Percentiles rank a stretch among this genome's conserved stretches.
Evolutionary conservation across 2,113 vertebrate species (phyloP).

Genomic region (Promerops cafer): DNA sequence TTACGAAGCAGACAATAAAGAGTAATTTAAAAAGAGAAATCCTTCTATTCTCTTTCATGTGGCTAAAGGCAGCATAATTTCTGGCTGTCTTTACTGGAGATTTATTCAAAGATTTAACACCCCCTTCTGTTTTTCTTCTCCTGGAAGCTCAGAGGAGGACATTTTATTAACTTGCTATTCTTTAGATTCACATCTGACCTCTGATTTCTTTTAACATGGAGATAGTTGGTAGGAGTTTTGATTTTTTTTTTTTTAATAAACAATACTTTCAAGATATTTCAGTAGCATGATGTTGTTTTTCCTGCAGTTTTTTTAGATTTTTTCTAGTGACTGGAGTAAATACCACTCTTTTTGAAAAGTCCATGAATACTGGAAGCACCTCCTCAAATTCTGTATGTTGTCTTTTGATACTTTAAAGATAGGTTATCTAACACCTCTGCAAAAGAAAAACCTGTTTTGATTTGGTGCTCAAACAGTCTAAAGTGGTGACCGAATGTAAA

Average conservation of each 20-base stretch:
- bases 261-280: not conserved
- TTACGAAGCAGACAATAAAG: slow-evolving; percentile 38
- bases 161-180: not conserved
- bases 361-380: not conserved
- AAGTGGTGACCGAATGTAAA: not conserved
- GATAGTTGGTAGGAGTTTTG: not conserved
- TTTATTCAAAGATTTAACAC: slow-evolving; percentile 54
- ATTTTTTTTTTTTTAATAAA: not conserved
- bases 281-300: not conserved
- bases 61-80: slow-evolving; percentile 20
- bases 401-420: not conserved
- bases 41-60: slow-evolving; percentile 48
- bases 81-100: slow-evolving; percentile 41
- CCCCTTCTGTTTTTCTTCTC: slow-evolving; percentile 47
- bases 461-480: not conserved
- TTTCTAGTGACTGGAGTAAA: not conserved
- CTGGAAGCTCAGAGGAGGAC: slow-evolving; percentile 13
- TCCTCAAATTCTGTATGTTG: not conserved
- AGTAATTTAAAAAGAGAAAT: slow-evolving; percentile 47
- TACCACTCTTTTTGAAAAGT: not conserved
- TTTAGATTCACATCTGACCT: slow-evolving; percentile 14
- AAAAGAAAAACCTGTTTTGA: not conserved
- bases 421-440: not conserved
- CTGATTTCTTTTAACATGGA: not conserved
- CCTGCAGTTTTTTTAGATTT: not conserved